Evolutionary conservation across 2,113 vertebrate genomes (phyloP).

Genomic region (Deroptyus accipitrinus): DNA sequence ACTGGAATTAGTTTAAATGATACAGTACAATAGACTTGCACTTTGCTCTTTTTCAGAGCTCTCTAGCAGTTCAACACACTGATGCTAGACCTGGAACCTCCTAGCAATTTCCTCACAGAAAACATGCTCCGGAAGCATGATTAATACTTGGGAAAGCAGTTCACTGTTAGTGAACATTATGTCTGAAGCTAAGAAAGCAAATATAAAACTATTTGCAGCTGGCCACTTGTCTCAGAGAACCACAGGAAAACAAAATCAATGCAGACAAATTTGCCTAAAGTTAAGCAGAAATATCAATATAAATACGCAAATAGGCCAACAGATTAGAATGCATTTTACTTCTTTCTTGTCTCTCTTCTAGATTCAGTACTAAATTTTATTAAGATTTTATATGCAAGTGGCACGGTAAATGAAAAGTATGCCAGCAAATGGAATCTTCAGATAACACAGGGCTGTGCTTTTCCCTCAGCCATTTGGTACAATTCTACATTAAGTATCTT

Average conservation of each 20-base stretch:
- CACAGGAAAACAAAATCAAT: background rate
- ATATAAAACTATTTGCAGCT: background rate
- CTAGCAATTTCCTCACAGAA: background rate
- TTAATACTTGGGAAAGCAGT: background rate
- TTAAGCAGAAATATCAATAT: background rate
- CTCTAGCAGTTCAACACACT: background rate
- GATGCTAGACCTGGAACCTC: background rate
- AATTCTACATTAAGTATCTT: background rate
- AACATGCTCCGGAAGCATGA: accelerated
- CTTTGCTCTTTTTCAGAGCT: background rate
- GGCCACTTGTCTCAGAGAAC: background rate
- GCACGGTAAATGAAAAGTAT: background rate
- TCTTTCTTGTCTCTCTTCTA: background rate
- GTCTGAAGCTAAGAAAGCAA: background rate
- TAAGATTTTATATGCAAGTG: background rate
- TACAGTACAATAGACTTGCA: background rate
- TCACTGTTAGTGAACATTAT: background rate
- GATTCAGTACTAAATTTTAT: background rate
- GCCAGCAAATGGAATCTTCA: constrained; percentile 15
- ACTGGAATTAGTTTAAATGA: background rate
- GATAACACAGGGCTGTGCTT: background rate
- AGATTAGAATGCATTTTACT: background rate
- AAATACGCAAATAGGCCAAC: background rate
- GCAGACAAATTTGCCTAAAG: background rate
- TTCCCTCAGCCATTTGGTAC: background rate